These are phyloP conservation scores for Protobothrops mucrosquamatus DNA, from an alignment of 2,113 vertebrate species.

Conservation along the genomic window DNA sequence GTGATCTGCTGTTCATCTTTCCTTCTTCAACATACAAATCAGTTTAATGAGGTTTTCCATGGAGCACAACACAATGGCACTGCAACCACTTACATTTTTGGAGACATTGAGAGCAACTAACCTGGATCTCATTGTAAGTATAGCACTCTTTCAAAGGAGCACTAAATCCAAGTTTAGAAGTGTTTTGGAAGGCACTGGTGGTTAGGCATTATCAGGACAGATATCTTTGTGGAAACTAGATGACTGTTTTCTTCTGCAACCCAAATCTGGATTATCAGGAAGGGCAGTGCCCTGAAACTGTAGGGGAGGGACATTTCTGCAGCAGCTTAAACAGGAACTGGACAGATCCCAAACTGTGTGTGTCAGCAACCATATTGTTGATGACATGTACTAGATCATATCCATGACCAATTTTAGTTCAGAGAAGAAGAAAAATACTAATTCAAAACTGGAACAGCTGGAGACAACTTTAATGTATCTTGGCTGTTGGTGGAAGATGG, in stretches of 20 bases:
- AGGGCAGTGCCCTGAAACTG: background rate
- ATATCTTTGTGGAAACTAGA: background rate
- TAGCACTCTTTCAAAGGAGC: background rate
- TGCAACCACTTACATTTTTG: background rate
- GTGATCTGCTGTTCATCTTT: background rate
- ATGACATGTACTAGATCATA: background rate
- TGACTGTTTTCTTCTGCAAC: background rate
- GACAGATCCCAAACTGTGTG: background rate
- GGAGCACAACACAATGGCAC: background rate
- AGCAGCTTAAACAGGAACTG: background rate
- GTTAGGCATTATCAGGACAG: background rate
- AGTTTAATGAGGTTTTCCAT: background rate
- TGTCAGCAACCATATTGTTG: background rate
- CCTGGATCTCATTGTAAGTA: background rate
- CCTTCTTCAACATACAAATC: background rate
- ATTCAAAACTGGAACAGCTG: background rate
- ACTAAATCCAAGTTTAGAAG: background rate
- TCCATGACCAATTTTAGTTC: background rate
- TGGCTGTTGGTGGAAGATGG: background rate
- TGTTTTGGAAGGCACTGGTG: background rate
- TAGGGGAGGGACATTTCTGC: background rate
- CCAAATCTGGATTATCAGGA: background rate
- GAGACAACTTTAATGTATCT: background rate
- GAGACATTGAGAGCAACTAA: background rate
- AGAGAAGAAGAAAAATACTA: background rate